Evolutionary conservation across 2,113 vertebrate species (phyloP).

Genomic region (Neolamprologus modestus): DNA sequence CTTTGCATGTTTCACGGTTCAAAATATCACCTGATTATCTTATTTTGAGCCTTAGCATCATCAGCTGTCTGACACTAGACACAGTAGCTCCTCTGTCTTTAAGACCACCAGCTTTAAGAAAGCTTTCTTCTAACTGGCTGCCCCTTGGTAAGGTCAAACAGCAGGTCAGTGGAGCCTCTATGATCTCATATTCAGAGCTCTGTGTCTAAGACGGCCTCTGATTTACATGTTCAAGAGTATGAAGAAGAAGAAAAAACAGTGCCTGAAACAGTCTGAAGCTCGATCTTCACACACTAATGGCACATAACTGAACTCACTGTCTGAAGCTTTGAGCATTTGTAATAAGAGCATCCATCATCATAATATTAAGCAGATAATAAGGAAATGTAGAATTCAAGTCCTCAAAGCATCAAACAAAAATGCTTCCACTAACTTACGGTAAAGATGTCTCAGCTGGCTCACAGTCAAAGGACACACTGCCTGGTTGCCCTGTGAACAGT

Average conservation of each 20-base stretch:
- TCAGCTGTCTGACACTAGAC: background rate
- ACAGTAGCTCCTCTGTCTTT: background rate
- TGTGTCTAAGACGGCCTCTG: background rate
- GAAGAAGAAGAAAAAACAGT: background rate
- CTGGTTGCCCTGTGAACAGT: background rate
- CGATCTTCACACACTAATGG: background rate
- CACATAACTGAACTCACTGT: background rate
- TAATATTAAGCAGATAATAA: background rate
- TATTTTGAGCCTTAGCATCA: background rate
- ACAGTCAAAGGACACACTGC: background rate
- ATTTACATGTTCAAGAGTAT: background rate
- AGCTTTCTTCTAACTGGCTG: background rate
- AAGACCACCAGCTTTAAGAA: background rate
- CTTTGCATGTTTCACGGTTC: background rate
- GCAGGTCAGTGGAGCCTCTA: background rate
- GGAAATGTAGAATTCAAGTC: background rate
- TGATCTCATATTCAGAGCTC: fast-evolving
- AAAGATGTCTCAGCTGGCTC: background rate
- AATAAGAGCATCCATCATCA: background rate
- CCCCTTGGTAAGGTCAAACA: background rate
- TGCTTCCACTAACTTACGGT: background rate
- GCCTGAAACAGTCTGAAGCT: background rate
- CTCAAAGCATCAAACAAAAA: background rate
- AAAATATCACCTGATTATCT: background rate
- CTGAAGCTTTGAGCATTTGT: background rate